phyloP scores from a whole-genome alignment of 2,888 invertebrate genomes.

The Thera obeliscata region DNA sequence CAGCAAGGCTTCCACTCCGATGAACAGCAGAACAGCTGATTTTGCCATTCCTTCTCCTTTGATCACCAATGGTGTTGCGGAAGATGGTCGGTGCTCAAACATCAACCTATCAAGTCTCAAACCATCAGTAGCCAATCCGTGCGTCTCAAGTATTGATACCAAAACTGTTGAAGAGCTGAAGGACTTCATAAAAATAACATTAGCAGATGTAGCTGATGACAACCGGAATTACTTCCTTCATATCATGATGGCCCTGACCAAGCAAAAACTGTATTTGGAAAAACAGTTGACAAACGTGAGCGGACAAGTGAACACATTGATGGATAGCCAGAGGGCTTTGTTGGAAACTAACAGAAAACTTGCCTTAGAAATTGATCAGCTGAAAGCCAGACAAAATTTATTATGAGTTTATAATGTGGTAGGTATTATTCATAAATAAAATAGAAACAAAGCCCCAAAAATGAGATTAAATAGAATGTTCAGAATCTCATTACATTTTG shows the following conservation, averaged over 20 bases:
- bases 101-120: conserved; percentile 54
- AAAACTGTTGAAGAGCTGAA: conserved; percentile 70
- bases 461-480: conserved; percentile 3
- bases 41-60: conserved; percentile 65
- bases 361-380: conserved; percentile 74
- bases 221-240: conserved; percentile 75
- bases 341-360: conserved; percentile 80
- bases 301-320: conserved; percentile 65
- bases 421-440: background rate
- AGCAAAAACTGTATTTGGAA: conserved; percentile 76
- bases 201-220: conserved; percentile 73
- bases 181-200: conserved; percentile 69
- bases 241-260: conserved; percentile 79
- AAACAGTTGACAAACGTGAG: conserved; percentile 68
- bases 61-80: conserved; percentile 57
- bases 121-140: conserved; percentile 41
- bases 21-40: conserved; percentile 58
- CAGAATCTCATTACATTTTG: conserved; percentile 11
- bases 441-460: background rate
- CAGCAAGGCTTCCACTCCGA: conserved; percentile 74
- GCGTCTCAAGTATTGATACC: conserved; percentile 48
- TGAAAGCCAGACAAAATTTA: conserved; percentile 62
- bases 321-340: conserved; percentile 71
- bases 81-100: conserved; percentile 56
- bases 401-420: conserved; percentile 14